Evolutionary conservation across 2,113 vertebrate species (phyloP), one percentile per base, ranked within the genome.

Genomic region (Phylloscopus whistleri): DNA sequence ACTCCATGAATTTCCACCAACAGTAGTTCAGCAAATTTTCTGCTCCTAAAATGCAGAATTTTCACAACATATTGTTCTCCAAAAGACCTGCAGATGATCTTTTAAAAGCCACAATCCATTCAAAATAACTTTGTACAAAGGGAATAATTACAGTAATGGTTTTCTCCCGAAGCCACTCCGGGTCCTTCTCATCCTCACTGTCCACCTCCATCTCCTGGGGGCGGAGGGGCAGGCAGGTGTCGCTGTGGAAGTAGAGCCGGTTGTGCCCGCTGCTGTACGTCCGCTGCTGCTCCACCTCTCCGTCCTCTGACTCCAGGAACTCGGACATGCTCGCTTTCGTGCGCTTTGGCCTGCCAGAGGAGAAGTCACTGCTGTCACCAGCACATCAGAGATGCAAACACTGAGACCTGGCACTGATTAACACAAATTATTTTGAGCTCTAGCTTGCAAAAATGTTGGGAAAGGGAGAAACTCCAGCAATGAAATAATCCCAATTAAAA

Each of bases 191-290:
- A 28, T 99, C 99, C 93, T 99, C 99, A 26, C 99, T 99, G 95
- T 99, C 99, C 93, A 99, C 98, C 51, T 99, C 99, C 99, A 99
- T 99, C 95, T 99, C 99, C 96, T 99, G 99, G 24, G 99, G 99
- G 37, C 99, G 98, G 27, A 99, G 99, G 26, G 99, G 99, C 98
- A 99, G 98, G 93, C 99, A 99, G 62, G 99, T 99, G 95, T 99
- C 99, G 37, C 99, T 99, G 97, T 99, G 99, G 98, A 99, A 99
- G 98, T 99, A 99, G 1, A 99, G 98, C 18, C 99, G 98, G 95
- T 99, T 99, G 98, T 99, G 99, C 60, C 99, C 99, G 30, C 99
- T 99, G 96, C 99, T 99, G 27, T 99, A 99, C 0, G 99, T 99
- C 69, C 99, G 97, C 96, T 99, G 99, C 97, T 99, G 99, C 96